Evolutionary conservation across 2,113 vertebrate species (phyloP).

Genomic region (Centropus bengalensis): DNA sequence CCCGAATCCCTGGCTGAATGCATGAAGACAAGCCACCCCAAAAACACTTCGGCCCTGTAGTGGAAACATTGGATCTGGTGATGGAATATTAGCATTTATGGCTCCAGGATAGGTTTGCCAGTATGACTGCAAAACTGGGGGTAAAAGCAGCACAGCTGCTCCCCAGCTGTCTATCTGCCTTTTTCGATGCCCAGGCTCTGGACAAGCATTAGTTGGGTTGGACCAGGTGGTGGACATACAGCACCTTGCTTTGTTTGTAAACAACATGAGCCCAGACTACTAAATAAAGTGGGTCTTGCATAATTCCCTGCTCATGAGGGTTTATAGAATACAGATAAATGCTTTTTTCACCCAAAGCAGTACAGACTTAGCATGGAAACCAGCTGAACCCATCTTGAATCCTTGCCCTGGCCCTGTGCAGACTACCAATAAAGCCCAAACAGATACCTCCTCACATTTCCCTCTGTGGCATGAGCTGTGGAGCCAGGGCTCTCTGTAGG

Average conservation of each 20-base stretch:
- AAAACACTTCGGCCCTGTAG: neutral
- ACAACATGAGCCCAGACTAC: neutral
- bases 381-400: neutral
- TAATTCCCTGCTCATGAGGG: neutral
- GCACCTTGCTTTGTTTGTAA: neutral
- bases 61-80: neutral
- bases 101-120: neutral
- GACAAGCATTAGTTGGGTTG: neutral
- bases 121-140: neutral
- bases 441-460: neutral
- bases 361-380: neutral
- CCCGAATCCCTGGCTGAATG: neutral
- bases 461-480: accelerated
- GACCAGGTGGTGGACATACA: neutral
- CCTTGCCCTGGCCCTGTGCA: neutral
- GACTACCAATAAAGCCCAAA: neutral
- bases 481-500: accelerated
- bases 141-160: neutral
- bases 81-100: neutral
- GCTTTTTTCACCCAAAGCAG: neutral
- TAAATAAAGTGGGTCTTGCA: neutral
- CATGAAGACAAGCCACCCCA: neutral
- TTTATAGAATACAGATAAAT: neutral
- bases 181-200: neutral
- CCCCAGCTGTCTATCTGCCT: neutral